Evolutionary conservation across 2,797 vertebrate genomes (phyloP).

Genomic region (Cichlasoma orientale): DNA sequence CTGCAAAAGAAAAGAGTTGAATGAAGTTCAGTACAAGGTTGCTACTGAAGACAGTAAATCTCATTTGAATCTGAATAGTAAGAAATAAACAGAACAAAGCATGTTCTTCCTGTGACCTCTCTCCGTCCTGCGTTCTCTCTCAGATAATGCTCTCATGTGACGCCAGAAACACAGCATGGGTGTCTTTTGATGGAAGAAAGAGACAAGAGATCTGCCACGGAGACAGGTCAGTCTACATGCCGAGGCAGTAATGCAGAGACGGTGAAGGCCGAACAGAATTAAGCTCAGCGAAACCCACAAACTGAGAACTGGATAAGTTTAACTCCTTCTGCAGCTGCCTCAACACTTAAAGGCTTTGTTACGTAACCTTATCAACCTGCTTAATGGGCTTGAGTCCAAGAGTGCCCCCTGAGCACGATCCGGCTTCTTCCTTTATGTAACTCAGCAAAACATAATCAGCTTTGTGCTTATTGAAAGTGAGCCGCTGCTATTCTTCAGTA

Average conservation of each 20-base stretch:
- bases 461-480: slow-evolving; percentile 26
- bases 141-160: slow-evolving; percentile 84
- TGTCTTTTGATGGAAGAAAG: slow-evolving; percentile 85
- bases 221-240: slow-evolving; percentile 77
- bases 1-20: no score
- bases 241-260: neutral
- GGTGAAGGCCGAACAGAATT: neutral
- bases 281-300: neutral
- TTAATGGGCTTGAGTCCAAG: slow-evolving; percentile 25
- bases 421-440: slow-evolving; percentile 38
- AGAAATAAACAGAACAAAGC: no score
- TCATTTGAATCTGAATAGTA: neutral
- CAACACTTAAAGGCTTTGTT: slow-evolving; percentile 49
- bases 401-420: neutral
- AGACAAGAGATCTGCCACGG: slow-evolving; percentile 85
- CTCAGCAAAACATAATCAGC: slow-evolving; percentile 17
- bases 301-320: neutral
- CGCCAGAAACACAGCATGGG: slow-evolving; percentile 85
- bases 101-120: neutral
- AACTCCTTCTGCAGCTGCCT: slow-evolving; percentile 23
- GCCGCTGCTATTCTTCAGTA: neutral
- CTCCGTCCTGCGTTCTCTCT: neutral
- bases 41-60: neutral
- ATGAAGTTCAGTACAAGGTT: no score
- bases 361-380: slow-evolving; percentile 37